A percentile compares a stretch with the other conserved stretches of the same genome.
These are phyloP conservation scores for Manis pentadactyla DNA, from an alignment of 2,797 vertebrate species.

Conservation along the genomic window DNA sequence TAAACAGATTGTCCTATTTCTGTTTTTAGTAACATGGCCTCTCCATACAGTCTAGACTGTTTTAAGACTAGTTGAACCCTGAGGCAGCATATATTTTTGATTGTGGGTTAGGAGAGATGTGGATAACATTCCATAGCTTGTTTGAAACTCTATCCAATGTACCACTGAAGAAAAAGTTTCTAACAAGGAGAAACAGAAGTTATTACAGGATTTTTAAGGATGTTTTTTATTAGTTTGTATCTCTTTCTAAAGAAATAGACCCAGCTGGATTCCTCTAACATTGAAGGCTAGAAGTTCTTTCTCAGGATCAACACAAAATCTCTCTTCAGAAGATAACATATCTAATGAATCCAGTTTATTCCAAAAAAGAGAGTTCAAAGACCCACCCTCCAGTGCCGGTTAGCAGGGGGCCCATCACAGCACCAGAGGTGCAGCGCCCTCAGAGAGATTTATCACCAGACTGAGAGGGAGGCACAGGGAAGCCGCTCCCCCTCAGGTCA, in stretches of 20 bases:
- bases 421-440: accelerated
- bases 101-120: neutral
- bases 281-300: neutral
- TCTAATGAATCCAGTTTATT: neutral
- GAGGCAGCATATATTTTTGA: slow-evolving; percentile 38
- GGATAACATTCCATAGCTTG: neutral
- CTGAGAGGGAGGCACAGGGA: neutral
- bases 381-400: neutral
- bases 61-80: slow-evolving; percentile 45
- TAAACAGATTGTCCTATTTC: neutral
- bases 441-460: neutral
- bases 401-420: neutral
- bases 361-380: neutral
- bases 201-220: neutral
- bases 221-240: too few species aligned
- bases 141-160: neutral
- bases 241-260: neutral
- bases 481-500: accelerated
- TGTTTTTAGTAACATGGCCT: neutral
- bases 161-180: neutral
- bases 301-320: neutral
- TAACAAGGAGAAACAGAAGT: neutral
- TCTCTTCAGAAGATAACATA: neutral
- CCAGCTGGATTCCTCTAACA: neutral
- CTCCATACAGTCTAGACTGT: neutral